Conservation (phyloP, 2,797 vertebrate genomes). For the Sebastiscus albofasciatus region DNA sequence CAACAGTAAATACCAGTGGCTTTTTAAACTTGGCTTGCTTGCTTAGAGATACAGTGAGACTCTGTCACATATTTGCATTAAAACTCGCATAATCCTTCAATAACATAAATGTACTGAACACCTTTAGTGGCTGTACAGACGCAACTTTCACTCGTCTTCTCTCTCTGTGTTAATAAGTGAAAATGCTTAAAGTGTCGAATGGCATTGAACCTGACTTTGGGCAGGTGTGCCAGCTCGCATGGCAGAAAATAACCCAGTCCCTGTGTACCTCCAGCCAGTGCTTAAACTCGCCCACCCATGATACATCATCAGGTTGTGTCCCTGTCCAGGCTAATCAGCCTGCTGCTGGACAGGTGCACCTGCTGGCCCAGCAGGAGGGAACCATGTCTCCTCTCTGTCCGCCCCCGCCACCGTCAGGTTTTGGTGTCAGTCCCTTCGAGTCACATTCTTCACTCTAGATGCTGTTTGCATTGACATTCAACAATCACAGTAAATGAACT, state of each 20-base stretch:
- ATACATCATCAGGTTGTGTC: not conserved
- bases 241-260: not conserved
- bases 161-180: not conserved
- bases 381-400: not conserved
- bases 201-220: not conserved
- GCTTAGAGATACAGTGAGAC: not conserved
- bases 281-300: not conserved
- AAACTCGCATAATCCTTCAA: not conserved
- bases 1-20: not conserved
- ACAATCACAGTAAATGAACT: not conserved
- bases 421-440: not conserved
- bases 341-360: constrained; percentile 23
- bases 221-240: not conserved
- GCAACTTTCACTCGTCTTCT: not conserved
- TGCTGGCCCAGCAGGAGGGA: constrained; percentile 5
- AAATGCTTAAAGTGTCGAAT: not conserved
- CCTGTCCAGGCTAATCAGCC: not conserved
- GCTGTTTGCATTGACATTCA: not conserved
- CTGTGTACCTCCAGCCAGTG: not conserved
- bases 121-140: not conserved
- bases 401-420: not conserved
- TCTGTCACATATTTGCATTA: not conserved
- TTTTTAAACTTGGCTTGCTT: not conserved
- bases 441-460: not conserved
- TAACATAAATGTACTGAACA: not conserved